Evolutionary conservation across 2,797 vertebrate genomes (phyloP).

Genomic region (Catostomus latipinnis): DNA sequence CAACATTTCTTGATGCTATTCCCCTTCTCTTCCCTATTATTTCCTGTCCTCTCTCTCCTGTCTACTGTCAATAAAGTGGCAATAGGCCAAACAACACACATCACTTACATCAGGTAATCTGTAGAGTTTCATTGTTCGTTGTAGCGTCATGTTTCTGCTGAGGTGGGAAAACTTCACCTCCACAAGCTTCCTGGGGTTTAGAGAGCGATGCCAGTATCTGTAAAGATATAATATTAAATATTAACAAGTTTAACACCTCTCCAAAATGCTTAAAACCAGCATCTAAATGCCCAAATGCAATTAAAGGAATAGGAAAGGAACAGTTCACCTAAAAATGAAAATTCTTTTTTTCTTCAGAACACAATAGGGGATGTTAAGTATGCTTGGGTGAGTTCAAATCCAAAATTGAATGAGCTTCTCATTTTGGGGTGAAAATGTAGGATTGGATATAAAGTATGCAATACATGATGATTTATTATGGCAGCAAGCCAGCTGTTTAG

Average conservation of each 20-base stretch:
- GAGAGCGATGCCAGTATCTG: slow-evolving; percentile 98
- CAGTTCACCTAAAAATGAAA: too few relatives aligned
- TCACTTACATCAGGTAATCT: slow-evolving; percentile 95
- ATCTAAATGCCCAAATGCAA: not conserved
- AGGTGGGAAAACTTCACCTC: slow-evolving; percentile 99
- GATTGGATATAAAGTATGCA: too few relatives aligned
- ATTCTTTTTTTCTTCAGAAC: too few relatives aligned
- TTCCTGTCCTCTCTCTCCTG: too few relatives aligned
- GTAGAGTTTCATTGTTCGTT: slow-evolving; percentile 99
- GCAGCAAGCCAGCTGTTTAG: not conserved
- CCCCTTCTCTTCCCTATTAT: too few relatives aligned
- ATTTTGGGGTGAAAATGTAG: too few relatives aligned
- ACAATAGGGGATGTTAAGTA: too few relatives aligned
- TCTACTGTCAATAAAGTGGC: not conserved
- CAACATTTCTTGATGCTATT: too few relatives aligned
- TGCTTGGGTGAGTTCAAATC: too few relatives aligned
- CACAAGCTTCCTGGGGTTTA: slow-evolving; percentile 97
- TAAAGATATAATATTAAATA: slow-evolving; percentile 41
- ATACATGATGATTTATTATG: not conserved
- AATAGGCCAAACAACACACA: not conserved
- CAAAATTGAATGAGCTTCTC: too few relatives aligned
- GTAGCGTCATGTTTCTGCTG: slow-evolving; percentile 99
- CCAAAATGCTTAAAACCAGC: not conserved
- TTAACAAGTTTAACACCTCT: not conserved
- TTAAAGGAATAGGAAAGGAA: too few relatives aligned